Base-by-base conservation (phyloP, 2,888 invertebrate species). In the Ecdyonurus torrentis region DNA sequence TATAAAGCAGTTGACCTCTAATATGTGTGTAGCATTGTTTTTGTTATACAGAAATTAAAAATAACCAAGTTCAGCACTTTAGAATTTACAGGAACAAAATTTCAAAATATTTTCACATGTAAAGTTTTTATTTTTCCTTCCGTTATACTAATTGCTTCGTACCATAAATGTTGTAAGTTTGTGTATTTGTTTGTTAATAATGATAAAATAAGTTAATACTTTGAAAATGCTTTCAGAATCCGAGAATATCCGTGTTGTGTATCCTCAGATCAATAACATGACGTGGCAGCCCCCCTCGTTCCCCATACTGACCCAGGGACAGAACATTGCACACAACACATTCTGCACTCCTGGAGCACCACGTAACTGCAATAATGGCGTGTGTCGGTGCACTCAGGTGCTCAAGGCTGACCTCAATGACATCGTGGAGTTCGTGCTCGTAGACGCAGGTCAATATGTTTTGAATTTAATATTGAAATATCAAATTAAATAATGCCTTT, bases 261-360 rank as follows among this genome's bases (percentile, higher is more conserved):
- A 64, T 67, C 74, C 77, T 25, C 74, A 76, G 67, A 69, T 75
- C 53, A 76, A 77, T 68, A 69, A 75, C 64, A 72, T 78, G 25
- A 71, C 74, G 2, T 74, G 73, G 64, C 66, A 69, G 55, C 67
- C 67, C 64, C 77, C 78, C 5, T 62, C 73, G 2, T 68, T 72
- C 1, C 76, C 78, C 3, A 70, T 75, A 7, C 66, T 78, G 10
- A 71, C 75, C 0, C 77, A 78, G 65, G 66, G 66, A n/a, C 66
- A 70, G 1, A 72, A 72, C 52, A 64, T 75, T 15, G 67, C 67
- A n/a, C 65, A 66, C 24, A 68, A 67, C 18, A 66, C 69, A 65
- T 70, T 71, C 63, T 73, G 73, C 65, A 70, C 69, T 23, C n/a
- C 69, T 67, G 20, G 64, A 70, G 24, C 65, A 67, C 19, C 61